phyloP scores from a whole-genome alignment of 2,888 invertebrate species.

The Ametastegia equiseti region DNA sequence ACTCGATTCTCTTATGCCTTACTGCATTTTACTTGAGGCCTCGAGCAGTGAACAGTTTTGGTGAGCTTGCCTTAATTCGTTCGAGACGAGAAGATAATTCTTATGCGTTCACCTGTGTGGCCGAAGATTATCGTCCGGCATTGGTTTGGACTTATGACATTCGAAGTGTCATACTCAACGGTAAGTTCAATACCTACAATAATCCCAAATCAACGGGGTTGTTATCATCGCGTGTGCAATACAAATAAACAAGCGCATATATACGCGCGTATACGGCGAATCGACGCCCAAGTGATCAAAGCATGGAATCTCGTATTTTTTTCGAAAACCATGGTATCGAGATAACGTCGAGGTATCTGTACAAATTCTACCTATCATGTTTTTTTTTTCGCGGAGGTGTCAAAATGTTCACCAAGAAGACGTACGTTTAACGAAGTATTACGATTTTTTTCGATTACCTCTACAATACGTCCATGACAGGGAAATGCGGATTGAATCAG shows the following conservation, averaged over 20 bases:
- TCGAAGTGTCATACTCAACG: not conserved
- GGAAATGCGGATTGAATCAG: not conserved
- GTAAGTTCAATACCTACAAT: not conserved
- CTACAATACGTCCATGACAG: not conserved
- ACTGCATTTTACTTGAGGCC: not conserved
- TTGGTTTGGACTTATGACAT: constrained; percentile 6
- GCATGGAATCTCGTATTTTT: too few relatives aligned
- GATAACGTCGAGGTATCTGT: too few relatives aligned
- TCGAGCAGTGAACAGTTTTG: not conserved
- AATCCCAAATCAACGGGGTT: not conserved
- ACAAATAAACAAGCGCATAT: not conserved
- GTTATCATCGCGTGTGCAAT: not conserved
- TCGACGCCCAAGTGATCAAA: too few relatives aligned
- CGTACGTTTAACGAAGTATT: not conserved
- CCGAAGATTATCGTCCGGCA: not conserved
- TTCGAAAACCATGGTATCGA: too few relatives aligned
- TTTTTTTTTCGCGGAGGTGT: too few relatives aligned
- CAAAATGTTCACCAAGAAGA: too few relatives aligned
- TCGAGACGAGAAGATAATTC: not conserved
- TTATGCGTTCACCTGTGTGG: not conserved
- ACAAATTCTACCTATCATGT: too few relatives aligned
- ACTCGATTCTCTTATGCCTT: not conserved
- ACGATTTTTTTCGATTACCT: not conserved
- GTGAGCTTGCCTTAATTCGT: not conserved
- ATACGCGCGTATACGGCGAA: not conserved